Percentiles rank a stretch among this genome's conserved stretches.
Evolutionary conservation across 2,888 invertebrate species (phyloP).

Genomic region (Scaptomyza caliginosa): DNA sequence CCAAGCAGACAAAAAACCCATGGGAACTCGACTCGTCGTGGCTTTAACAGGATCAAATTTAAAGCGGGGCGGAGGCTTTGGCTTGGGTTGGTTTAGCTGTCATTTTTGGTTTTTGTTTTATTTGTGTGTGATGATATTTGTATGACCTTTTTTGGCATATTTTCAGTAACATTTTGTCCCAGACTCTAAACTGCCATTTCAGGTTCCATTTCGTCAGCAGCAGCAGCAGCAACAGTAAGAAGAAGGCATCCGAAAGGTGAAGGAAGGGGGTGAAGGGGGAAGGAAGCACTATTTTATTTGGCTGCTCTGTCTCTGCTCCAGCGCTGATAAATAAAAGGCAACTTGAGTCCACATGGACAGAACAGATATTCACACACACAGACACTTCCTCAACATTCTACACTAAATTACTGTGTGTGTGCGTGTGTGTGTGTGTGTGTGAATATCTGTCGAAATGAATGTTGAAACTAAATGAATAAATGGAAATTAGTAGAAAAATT

Average conservation of each 20-base stretch:
- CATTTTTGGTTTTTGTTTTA: conserved; percentile 54
- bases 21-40: conserved; percentile 76
- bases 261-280: background rate
- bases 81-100: conserved; percentile 52
- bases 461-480: conserved; percentile 77
- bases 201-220: conserved; percentile 64
- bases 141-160: conserved; percentile 75
- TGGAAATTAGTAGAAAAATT: conserved; percentile 75
- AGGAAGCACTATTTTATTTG: conserved; percentile 2
- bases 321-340: conserved; percentile 72
- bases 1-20: conserved; percentile 74
- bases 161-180: conserved; percentile 73
- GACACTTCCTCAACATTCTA: conserved; percentile 3
- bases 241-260: background rate
- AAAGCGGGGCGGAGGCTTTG: background rate
- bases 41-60: conserved; percentile 49
- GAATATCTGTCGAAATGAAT: conserved; percentile 69
- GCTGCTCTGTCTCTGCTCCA: conserved; percentile 53
- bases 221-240: conserved; percentile 22
- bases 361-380: conserved; percentile 22
- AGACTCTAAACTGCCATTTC: conserved; percentile 52
- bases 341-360: conserved; percentile 36
- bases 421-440: conserved; percentile 25
- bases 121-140: conserved; percentile 50
- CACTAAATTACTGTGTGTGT: conserved; percentile 27